phyloP scores from a whole-genome alignment of 2,113 vertebrate genomes.

The Semnornis frantzii region DNA sequence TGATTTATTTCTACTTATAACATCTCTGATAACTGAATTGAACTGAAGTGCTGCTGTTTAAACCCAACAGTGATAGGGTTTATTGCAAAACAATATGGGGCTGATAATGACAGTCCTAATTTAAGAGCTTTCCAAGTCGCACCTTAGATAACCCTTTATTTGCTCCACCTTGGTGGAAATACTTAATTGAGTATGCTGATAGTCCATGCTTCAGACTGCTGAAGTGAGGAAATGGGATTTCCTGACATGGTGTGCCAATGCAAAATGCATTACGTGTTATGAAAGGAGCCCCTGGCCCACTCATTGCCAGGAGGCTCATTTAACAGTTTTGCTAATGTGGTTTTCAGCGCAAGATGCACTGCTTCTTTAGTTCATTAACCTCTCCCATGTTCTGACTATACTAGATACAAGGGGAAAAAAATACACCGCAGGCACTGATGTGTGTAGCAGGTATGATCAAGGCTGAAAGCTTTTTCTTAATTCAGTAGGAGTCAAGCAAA shows the following conservation, averaged over 20 bases:
- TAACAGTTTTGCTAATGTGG: neutral
- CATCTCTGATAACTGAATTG: neutral
- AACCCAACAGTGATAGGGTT: neutral
- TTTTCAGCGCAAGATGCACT: neutral
- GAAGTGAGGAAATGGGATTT: slow-evolving; percentile 42
- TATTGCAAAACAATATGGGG: neutral
- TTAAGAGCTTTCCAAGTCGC: neutral
- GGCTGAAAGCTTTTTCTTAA: neutral
- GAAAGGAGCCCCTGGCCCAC: neutral
- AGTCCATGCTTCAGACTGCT: neutral
- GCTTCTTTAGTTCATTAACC: neutral
- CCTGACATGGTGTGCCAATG: neutral
- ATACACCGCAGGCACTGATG: neutral
- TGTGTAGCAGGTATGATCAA: neutral
- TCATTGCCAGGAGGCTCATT: slow-evolving; percentile 11
- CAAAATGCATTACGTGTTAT: neutral
- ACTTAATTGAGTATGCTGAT: neutral
- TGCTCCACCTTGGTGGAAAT: neutral
- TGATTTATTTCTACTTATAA: slow-evolving; percentile 15
- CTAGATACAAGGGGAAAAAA: neutral
- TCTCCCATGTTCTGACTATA: neutral
- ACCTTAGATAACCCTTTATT: neutral
- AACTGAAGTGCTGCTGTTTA: neutral
- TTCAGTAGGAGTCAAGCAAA: neutral
- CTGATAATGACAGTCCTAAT: neutral